Conservation (phyloP, 2,797 vertebrate genomes). For the Momotus momota region DNA sequence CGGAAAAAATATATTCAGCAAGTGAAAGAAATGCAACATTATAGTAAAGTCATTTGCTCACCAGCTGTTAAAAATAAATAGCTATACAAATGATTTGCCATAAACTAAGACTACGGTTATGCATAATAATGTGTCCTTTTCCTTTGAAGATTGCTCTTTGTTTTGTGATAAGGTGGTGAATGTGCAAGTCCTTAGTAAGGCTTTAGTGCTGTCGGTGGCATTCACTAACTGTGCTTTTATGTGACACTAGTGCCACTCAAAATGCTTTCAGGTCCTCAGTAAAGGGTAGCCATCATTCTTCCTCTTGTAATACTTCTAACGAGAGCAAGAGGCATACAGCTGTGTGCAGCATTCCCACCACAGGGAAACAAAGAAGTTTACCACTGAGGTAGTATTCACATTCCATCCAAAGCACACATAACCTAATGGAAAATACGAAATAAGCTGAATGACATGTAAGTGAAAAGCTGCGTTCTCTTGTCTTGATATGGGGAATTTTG, state of each 20-base stretch:
- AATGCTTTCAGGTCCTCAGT: neutral
- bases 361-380: neutral
- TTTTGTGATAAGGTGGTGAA: neutral
- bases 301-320: neutral
- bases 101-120: constrained; percentile 35
- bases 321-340: neutral
- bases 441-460: neutral
- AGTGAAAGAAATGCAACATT: constrained; percentile 30
- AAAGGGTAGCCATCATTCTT: neutral
- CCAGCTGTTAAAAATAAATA: constrained; percentile 63
- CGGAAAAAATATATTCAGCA: constrained; percentile 4
- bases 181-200: neutral
- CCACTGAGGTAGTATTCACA: neutral
- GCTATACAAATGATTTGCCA: constrained; percentile 20
- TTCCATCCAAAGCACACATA: neutral
- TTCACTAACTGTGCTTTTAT: neutral
- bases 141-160: neutral
- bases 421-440: neutral
- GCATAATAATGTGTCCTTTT: constrained; percentile 8
- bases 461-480: neutral
- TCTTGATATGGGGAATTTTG: neutral
- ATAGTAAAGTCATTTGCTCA: constrained; percentile 16
- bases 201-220: neutral
- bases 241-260: neutral
- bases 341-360: neutral